These are phyloP conservation scores for Apodemia mormo DNA, from an alignment of 2,888 invertebrate genomes.

Conservation along the genomic window DNA sequence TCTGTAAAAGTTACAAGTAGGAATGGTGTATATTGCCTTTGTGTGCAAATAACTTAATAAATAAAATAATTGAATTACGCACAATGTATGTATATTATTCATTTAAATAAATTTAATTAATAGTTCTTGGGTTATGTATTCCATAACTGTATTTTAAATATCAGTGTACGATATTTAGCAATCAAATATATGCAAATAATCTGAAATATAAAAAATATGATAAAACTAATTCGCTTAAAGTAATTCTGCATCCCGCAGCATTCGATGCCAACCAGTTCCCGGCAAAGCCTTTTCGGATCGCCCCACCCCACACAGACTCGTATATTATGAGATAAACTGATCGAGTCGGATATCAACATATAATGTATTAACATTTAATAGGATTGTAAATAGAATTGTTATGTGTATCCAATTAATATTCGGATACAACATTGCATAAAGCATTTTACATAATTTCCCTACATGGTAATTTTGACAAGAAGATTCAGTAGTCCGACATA, in stretches of 20 bases:
- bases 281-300: conserved; percentile 59
- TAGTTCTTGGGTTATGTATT: not conserved
- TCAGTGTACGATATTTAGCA: not conserved
- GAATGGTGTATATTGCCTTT: no score
- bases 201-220: not conserved
- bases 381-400: not conserved
- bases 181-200: not conserved
- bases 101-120: not conserved
- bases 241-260: conserved; percentile 65
- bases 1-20: no score
- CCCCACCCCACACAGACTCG: conserved; percentile 12
- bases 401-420: not conserved
- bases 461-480: no score
- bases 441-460: no score
- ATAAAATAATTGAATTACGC: not conserved
- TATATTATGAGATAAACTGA: conserved; percentile 21
- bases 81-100: not conserved
- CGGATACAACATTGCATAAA: no score
- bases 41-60: no score
- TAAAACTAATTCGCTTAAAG: not conserved
- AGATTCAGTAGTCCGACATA: no score
- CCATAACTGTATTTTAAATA: not conserved
- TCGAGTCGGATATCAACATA: conserved; percentile 10
- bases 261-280: conserved; percentile 69
- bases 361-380: not conserved